Percentiles rank a stretch among this genome's conserved stretches.
These are phyloP conservation scores for Struthio camelus DNA, from an alignment of 2,113 vertebrate genomes.

Conservation along the genomic window DNA sequence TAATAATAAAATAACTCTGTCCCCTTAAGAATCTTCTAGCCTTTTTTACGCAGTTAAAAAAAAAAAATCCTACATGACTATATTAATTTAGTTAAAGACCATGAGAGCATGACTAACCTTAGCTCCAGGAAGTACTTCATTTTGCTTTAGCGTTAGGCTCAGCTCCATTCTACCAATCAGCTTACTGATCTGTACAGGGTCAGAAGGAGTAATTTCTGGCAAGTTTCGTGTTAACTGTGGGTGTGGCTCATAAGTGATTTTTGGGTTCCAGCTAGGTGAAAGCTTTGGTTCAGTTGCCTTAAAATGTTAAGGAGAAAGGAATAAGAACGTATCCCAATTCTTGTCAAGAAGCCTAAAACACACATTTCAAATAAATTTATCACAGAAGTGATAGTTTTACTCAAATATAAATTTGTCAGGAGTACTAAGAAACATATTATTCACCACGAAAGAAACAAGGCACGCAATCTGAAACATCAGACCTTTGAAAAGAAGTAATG, in stretches of 20 bases:
- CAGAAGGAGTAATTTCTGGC: conserved; percentile 82
- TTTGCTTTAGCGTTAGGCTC: conserved; percentile 93
- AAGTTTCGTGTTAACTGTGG: conserved; percentile 91
- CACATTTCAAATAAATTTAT: background rate
- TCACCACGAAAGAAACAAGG: background rate
- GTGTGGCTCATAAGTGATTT: conserved; percentile 95
- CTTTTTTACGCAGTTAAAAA: background rate
- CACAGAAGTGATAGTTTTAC: background rate
- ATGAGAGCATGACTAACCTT: conserved; percentile 79
- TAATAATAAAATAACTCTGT: background rate
- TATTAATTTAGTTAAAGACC: background rate
- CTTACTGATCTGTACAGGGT: conserved; percentile 91
- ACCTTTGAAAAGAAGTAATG: background rate
- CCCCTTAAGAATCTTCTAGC: background rate
- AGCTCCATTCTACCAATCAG: conserved; percentile 88
- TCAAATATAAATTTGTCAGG: background rate
- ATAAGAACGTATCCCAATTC: background rate
- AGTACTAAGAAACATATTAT: background rate
- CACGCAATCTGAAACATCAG: background rate
- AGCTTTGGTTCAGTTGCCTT: conserved; percentile 96
- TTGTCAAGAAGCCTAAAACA: background rate
- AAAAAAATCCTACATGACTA: background rate
- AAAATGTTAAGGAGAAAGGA: conserved; percentile 36
- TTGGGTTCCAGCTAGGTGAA: conserved; percentile 98
- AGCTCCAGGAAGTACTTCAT: conserved; percentile 91